A percentile compares a stretch with the other conserved stretches of the same genome.
Evolutionary conservation across 2,888 invertebrate species (phyloP).

Genomic region (Syritta pipiens): DNA sequence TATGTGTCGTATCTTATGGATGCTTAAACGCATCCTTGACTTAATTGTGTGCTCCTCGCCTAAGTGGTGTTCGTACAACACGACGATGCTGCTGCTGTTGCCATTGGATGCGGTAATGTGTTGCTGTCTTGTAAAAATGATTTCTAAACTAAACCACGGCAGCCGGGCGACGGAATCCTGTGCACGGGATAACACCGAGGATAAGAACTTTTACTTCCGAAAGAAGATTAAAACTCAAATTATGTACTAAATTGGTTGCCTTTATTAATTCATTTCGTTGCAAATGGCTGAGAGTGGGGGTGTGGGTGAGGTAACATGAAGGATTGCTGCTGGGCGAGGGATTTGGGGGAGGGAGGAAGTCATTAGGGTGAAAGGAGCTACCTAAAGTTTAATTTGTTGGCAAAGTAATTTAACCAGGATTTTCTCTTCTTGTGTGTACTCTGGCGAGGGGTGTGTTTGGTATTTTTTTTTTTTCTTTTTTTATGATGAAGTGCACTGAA

Average conservation of each 20-base stretch:
- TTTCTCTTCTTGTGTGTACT: conserved; percentile 8
- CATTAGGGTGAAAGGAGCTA: conserved; percentile 42
- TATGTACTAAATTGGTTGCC: conserved; percentile 63
- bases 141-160: conserved; percentile 9
- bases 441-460: background rate
- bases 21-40: conserved; percentile 62
- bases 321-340: background rate
- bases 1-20: conserved; percentile 14
- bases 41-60: conserved; percentile 19
- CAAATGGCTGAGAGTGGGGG: conserved; percentile 9
- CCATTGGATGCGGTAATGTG: conserved; percentile 16
- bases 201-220: conserved; percentile 55
- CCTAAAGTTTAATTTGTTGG: conserved; percentile 56
- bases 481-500: conserved; percentile 21
- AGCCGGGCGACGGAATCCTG: background rate
- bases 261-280: conserved; percentile 65
- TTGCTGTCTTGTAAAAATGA: conserved; percentile 20
- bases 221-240: conserved; percentile 68
- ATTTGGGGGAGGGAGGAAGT: conserved; percentile 18
- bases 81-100: background rate
- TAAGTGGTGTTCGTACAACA: conserved; percentile 45
- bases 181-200: conserved; percentile 34
- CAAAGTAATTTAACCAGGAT: conserved; percentile 43
- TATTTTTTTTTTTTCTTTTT: background rate
- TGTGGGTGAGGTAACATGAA: background rate